A percentile compares a stretch with the other conserved stretches of the same genome.
These are phyloP conservation scores for Willisornis vidua DNA, from an alignment of 2,113 vertebrate genomes.

Conservation along the genomic window DNA sequence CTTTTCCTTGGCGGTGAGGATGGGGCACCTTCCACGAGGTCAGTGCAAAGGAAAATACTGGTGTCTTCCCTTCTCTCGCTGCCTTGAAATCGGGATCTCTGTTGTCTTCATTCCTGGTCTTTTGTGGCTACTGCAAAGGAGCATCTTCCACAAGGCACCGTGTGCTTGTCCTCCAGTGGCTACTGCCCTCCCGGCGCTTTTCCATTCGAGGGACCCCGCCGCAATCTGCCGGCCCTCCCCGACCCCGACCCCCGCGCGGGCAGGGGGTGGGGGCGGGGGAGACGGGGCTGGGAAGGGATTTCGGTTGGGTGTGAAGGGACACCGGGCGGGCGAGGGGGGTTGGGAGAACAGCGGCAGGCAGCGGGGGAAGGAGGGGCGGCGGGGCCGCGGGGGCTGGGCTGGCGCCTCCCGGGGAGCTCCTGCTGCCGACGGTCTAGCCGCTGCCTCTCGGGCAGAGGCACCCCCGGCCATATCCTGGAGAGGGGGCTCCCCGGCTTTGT, in stretches of 20 bases:
- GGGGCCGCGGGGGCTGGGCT: background rate
- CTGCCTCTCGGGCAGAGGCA: background rate
- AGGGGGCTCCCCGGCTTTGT: no score
- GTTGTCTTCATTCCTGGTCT: background rate
- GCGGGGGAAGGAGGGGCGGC: background rate
- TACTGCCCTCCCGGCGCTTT: background rate
- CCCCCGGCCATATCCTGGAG: background rate
- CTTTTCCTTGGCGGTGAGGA: background rate
- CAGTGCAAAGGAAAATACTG: background rate
- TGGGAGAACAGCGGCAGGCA: background rate
- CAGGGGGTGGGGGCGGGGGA: background rate
- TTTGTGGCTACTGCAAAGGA: conserved; percentile 6
- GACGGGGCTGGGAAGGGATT: background rate
- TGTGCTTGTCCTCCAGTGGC: background rate
- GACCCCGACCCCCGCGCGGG: background rate
- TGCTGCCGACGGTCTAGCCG: background rate
- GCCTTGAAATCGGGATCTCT: background rate
- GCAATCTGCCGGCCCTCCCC: background rate
- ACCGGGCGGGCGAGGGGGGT: background rate
- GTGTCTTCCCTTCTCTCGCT: background rate
- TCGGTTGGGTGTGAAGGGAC: background rate
- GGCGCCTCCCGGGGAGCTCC: background rate
- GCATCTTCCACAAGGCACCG: conserved; percentile 27
- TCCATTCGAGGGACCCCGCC: background rate
- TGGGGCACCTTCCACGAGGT: background rate